Conservation (phyloP, 2,797 vertebrate genomes). For the Florisuga fusca region DNA sequence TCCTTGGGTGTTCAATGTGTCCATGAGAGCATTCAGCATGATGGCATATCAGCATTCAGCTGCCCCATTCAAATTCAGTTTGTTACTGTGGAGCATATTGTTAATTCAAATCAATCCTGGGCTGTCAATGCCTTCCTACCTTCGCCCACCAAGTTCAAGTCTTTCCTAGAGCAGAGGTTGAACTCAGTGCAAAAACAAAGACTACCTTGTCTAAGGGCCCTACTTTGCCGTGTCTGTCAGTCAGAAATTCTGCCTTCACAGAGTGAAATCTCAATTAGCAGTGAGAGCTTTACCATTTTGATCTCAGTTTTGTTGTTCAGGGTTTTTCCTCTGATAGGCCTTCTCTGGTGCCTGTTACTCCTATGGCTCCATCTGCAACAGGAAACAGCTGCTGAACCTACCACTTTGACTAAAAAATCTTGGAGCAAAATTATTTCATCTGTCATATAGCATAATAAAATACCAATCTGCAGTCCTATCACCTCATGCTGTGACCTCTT, state of each 20-base stretch:
- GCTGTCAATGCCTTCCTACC: background rate
- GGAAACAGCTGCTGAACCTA: background rate
- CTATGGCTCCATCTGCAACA: background rate
- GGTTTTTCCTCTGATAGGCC: background rate
- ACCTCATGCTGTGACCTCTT: conserved; percentile 37
- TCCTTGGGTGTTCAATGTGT: background rate
- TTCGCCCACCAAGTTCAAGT: background rate
- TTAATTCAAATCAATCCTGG: background rate
- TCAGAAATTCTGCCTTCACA: background rate
- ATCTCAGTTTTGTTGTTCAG: background rate
- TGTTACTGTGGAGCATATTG: background rate
- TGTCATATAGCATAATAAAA: background rate
- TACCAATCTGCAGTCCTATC: background rate
- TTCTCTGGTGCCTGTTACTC: background rate
- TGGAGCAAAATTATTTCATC: background rate
- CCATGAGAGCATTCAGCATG: too few relatives aligned
- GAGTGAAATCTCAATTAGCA: background rate
- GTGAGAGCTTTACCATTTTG: background rate
- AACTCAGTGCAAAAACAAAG: background rate
- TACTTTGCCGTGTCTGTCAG: background rate
- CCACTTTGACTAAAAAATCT: background rate
- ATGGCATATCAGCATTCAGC: background rate
- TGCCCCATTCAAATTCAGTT: background rate
- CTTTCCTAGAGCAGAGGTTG: background rate
- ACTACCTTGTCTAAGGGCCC: background rate